A percentile compares a stretch with the other conserved stretches of the same genome.
Evolutionary conservation across 2,113 vertebrate species (phyloP).

Genomic region (Lucifuga dentata): DNA sequence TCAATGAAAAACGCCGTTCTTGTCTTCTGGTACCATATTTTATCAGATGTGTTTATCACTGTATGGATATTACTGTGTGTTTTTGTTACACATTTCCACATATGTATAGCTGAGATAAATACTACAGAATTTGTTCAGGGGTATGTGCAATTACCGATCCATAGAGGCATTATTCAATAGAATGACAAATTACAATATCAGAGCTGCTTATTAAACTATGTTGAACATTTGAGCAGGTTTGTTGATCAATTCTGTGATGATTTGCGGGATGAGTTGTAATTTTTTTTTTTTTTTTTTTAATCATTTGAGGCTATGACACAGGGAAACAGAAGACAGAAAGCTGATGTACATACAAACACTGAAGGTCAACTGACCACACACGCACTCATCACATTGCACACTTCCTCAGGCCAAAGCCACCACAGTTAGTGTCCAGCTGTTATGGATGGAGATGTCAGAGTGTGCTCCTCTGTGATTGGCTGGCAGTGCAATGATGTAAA

Average conservation of each 20-base stretch:
- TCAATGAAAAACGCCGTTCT: conserved; percentile 49
- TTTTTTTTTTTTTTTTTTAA: background rate
- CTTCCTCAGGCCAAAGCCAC: conserved; percentile 49
- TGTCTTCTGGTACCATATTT: conserved; percentile 52
- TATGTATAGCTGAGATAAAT: conserved; percentile 53
- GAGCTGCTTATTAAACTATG: conserved; percentile 71
- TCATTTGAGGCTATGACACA: background rate
- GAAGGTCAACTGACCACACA: conserved; percentile 52
- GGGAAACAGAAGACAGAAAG: background rate
- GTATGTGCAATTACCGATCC: conserved; percentile 74
- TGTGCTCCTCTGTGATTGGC: conserved; percentile 22
- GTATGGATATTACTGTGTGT: conserved; percentile 56
- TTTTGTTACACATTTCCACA: conserved; percentile 53
- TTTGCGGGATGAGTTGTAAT: too few species aligned
- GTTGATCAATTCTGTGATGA: background rate
- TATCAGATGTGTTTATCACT: conserved; percentile 53
- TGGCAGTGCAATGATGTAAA: conserved; percentile 25
- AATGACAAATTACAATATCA: conserved; percentile 58
- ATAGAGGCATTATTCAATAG: conserved; percentile 67
- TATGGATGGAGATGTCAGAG: conserved; percentile 2
- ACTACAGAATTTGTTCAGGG: conserved; percentile 65
- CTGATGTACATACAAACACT: background rate
- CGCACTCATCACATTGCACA: conserved; percentile 15
- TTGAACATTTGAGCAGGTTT: conserved; percentile 34
- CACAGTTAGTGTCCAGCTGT: conserved; percentile 26